phyloP scores from a whole-genome alignment of 2,113 vertebrate genomes.

The Petaurus breviceps region DNA sequence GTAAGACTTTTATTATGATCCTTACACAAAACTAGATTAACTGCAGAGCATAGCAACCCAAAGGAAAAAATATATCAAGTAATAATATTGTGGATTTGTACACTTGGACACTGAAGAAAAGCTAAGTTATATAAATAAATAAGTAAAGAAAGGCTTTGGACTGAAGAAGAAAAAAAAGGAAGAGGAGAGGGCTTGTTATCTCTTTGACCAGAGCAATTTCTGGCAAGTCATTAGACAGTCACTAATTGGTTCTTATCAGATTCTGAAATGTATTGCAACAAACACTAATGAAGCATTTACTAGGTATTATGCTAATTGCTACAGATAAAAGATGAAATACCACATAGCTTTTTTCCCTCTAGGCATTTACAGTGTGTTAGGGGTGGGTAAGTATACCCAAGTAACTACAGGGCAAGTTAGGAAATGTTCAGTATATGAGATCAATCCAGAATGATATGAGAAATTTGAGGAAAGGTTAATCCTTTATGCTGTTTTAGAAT shows the following conservation, averaged over 20 bases:
- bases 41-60: background rate
- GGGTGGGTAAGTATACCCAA: background rate
- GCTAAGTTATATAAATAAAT: background rate
- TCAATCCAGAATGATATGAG: background rate
- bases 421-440: background rate
- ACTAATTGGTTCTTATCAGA: background rate
- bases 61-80: constrained; percentile 6
- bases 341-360: background rate
- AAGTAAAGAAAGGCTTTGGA: background rate
- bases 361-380: background rate
- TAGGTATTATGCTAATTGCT: background rate
- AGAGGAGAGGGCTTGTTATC: background rate
- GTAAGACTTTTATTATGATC: background rate
- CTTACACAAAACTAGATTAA: background rate
- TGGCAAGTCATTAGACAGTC: background rate
- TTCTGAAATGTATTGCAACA: constrained; percentile 36
- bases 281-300: background rate
- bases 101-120: background rate
- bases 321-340: background rate
- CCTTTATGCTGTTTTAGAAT: background rate
- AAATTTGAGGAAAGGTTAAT: background rate
- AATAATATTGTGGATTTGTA: constrained; percentile 10
- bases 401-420: background rate
- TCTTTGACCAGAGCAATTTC: background rate
- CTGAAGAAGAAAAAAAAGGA: accelerated